Base-by-base conservation (phyloP, 2,797 vertebrate species). In the Nyctibius grandis region DNA sequence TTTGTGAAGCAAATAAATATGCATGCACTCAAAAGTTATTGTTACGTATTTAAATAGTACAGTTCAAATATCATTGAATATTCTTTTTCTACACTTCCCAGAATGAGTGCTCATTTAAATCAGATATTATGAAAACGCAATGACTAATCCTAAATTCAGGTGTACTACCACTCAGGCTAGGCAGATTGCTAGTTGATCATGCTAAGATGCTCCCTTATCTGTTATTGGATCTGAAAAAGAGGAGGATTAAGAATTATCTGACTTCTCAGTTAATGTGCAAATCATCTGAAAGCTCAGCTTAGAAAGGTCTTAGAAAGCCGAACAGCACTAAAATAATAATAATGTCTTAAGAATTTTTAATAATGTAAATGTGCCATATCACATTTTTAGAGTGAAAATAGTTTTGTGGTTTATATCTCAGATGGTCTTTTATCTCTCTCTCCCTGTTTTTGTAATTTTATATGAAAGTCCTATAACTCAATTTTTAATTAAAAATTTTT, bases 161-260 rank as follows among this genome's bases (percentile, higher is more conserved):
- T 98, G 98, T 98, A 98, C 98, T 98, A 98, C 98, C 98, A 98
- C 98, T 98, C 98, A 98, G 98, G 98, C 98, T 98, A 98, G 98
- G 98, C 98, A 98, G 98, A 99, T 99, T 99, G 98, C 98, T 98
- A 98, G 98, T 98, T 99, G 98, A 99, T 99, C 98, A 98, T 98
- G 98, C 98, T 98, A 97, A 99, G 98, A 99, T 98, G 97, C 94
- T 97, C 91, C 97, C 98, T 99, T 99, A 99, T 99, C 98, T 98
- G 98, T 98, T 99, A 99, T 98, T 99, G 98, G 98, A 99, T 99
- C 98, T 98, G 98, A 98, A 98, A 98, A 98, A 98, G 98, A 99
- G 98, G 98, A 99, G 98, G 98, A 98, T 99, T 99, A 99, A 98
- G 98, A 99, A 99, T 99, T 98, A 99, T 99, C 99, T 98, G 98